Percentiles rank a stretch among this genome's conserved stretches.
These are phyloP conservation scores for Kryptopterus vitreolus DNA, from an alignment of 2,797 vertebrate genomes.

Conservation along the genomic window DNA sequence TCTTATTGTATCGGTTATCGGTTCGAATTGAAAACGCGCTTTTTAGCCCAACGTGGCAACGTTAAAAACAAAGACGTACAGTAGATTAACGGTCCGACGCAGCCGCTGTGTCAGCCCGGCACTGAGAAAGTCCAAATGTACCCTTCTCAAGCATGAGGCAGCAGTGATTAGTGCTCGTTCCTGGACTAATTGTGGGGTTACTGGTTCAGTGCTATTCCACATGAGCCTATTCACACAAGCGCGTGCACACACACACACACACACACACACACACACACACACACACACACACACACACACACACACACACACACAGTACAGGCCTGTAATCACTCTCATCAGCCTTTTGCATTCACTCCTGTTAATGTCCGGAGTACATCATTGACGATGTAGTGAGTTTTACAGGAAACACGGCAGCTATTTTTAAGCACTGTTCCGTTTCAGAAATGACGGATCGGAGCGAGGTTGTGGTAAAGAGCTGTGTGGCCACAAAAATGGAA, in stretches of 20 bases:
- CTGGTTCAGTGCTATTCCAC: constrained; percentile 62
- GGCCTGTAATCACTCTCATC: constrained; percentile 65
- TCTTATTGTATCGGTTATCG: too few species aligned
- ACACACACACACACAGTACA: constrained; percentile 55
- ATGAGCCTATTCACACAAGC: constrained; percentile 71
- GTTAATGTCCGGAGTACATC: constrained; percentile 1
- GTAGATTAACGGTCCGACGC: background rate
- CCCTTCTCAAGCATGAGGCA: constrained; percentile 74
- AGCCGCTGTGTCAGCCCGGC: constrained; percentile 75
- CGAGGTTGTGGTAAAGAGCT: background rate
- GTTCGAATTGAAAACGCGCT: background rate
- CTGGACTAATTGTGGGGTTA: constrained; percentile 80
- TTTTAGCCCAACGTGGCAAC: background rate
- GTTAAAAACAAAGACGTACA: background rate
- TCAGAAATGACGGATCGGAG: background rate
- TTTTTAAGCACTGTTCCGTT: background rate
- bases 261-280: constrained; percentile 59
- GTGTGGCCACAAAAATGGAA: background rate
- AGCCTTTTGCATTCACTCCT: background rate
- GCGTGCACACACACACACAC: constrained; percentile 61
- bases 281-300: too few species aligned
- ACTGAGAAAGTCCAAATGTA: constrained; percentile 71
- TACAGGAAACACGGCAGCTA: too few species aligned
- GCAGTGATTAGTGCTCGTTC: constrained; percentile 81
- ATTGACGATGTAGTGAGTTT: background rate